Evolutionary conservation across 2,797 vertebrate species (phyloP), one percentile per base, ranked within the genome.

Genomic region (Sebastes elongatus): DNA sequence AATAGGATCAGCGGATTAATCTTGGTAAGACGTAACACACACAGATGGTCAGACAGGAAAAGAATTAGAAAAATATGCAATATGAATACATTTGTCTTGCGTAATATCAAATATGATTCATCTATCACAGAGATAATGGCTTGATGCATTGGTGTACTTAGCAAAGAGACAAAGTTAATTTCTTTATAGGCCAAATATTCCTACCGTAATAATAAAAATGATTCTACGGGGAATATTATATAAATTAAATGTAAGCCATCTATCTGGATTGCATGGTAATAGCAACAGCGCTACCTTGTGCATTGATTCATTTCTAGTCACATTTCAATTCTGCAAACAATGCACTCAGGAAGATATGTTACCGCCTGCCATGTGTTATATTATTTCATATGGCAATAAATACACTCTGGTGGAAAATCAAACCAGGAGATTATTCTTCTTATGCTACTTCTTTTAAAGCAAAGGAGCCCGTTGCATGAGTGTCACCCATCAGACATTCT

Each of bases 11-110:
- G 92, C 93, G 93, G 96, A 97, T 98, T 98, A 97, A 97, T 97
- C 97, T 97, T 95, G 95, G 95, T 97, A 95, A 96, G 95, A 94
- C 91, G 96, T 96, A 96, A 96, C 95, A 95, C 95, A 94, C 96
- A 96, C 97, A 97, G 97, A 97, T 97, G 96, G 97, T 97, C 96
- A 94, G 96, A 97, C 96, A 97, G 95, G 94, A 97, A 96, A 49
- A 49, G 97, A 97, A 97, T 97, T 97, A 96, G 96, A 97, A 96
- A 97, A 97, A 96, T 96, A 96, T 96, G 96, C 97, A 96, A 96
- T 96, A 97, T 96, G 97, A 97, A 97, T 97, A 96, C 95, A 96
- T 97, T 96, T 93, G 95, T 96, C 96, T 95, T 93, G 95, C 92
- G 89, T 95, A 96, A 96, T 96, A 96, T 96, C 94, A 95, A 96